phyloP scores from a whole-genome alignment of 35 echinoderm and acorn worm species.

The Anneissia japonica region DNA sequence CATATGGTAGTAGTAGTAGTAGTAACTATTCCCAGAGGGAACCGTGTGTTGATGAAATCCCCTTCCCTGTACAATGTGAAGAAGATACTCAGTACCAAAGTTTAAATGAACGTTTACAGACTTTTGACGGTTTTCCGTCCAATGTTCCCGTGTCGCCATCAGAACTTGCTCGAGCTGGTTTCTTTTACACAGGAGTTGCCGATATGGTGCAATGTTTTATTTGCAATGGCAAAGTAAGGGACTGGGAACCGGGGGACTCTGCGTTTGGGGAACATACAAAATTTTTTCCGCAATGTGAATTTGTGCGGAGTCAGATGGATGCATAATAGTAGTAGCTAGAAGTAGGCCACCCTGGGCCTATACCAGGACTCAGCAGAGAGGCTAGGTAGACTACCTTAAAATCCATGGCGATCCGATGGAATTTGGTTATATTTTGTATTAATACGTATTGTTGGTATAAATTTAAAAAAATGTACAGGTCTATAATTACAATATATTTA shows the following conservation, averaged over 20 bases:
- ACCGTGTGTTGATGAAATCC: background rate
- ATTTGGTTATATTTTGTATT: too few species aligned
- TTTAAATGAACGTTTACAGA: background rate
- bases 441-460: too few species aligned
- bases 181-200: background rate
- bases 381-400: too few species aligned
- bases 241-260: background rate
- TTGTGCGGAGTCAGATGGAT: background rate
- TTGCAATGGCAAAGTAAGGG: background rate
- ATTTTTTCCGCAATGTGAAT: background rate
- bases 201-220: background rate
- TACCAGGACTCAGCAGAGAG: too few species aligned
- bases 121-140: background rate
- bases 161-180: background rate
- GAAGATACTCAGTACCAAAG: background rate
- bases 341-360: too few species aligned
- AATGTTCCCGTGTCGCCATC: background rate
- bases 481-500: too few species aligned
- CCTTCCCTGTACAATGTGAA: background rate
- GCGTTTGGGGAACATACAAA: background rate
- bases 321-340: background rate
- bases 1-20: too few species aligned
- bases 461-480: too few species aligned
- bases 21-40: background rate
- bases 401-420: too few species aligned